Conservation (phyloP, 2,113 vertebrate species). For the Oreocharis arfaki region DNA sequence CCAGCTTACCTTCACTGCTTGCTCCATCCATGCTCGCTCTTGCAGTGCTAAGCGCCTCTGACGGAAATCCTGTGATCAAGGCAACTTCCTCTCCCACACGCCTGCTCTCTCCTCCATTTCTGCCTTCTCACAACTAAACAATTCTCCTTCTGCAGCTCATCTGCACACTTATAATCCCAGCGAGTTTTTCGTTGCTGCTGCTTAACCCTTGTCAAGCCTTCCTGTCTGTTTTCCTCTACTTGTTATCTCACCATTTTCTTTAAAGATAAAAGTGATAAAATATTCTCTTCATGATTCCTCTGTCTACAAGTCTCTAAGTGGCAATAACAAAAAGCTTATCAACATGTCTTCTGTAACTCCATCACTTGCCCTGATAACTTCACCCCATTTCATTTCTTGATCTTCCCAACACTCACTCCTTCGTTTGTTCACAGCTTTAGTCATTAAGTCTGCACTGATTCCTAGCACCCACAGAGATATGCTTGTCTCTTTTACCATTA, state of each 20-base stretch:
- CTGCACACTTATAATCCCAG: not conserved
- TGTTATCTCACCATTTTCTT: not conserved
- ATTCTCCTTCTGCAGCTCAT: not conserved
- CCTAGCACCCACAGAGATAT: not conserved
- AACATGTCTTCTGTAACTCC: not conserved
- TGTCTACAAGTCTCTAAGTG: not conserved
- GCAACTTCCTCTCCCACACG: conserved; percentile 22
- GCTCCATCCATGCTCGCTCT: not conserved
- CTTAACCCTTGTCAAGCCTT: not conserved
- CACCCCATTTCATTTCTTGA: not conserved
- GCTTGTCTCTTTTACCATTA: not conserved
- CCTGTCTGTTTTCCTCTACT: not conserved
- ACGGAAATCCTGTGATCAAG: conserved; percentile 36
- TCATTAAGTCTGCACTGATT: not conserved
- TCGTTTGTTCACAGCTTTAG: not conserved
- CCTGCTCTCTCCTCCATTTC: not conserved
- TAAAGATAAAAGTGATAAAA: not conserved
- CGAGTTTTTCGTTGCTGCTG: not conserved
- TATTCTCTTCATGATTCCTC: not conserved
- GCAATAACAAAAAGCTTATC: not conserved
- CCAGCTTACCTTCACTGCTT: not conserved
- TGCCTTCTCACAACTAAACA: not conserved
- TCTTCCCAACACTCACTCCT: not conserved
- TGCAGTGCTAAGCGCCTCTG: not conserved
- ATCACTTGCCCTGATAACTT: not conserved